Evolutionary conservation across 2,797 vertebrate species (phyloP), one percentile per base, ranked within the genome.

Genomic region (Danio jaintianensis): DNA sequence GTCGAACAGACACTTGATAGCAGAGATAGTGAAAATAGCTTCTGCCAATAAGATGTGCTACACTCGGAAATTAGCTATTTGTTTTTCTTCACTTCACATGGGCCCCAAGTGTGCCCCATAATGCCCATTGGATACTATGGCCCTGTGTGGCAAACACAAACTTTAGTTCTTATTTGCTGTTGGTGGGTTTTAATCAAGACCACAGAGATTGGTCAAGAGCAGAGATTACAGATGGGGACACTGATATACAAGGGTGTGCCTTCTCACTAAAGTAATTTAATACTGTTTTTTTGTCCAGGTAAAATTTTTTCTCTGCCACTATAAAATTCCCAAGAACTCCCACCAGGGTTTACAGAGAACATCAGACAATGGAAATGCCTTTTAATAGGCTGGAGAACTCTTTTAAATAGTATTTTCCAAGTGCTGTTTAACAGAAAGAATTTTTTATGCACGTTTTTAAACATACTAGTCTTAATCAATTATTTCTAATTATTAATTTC

Each of bases 191-290:
- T 45, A 70, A 71, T 55, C 47, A 53, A 47, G 6, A 29, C 38
- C 67, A 52, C 38, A 53, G 10, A 53, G 13, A 18, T 58, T 18
- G 47, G 70, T 69, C 11, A 52, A 62, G 47, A 71, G 15, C 56
- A 71, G 36, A 79, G 56, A 72, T 79, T 53, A 79, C 11, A 72
- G 18, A 72, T 45, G 18, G 40, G 16, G 16, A 71, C 48, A 62
- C 45, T 15, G 0, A 22, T 45, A 29, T 55, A 10, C 20, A 71
- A 29, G 78, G 78, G 78, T 4, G 68, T 79, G 20, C 38, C 77
- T 43, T 9, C 20, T 53, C 48, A 45, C 18, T 15, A 36, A 42
- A 71, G 67, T 64, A 79, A 79, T 38, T 2, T 16, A 53, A 79
- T 64, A 53, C 38, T 55, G 47, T 38, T 61, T 22, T 38, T 61